Base-by-base conservation (phyloP, 2,888 invertebrate species). In the Odontomyia ornata region DNA sequence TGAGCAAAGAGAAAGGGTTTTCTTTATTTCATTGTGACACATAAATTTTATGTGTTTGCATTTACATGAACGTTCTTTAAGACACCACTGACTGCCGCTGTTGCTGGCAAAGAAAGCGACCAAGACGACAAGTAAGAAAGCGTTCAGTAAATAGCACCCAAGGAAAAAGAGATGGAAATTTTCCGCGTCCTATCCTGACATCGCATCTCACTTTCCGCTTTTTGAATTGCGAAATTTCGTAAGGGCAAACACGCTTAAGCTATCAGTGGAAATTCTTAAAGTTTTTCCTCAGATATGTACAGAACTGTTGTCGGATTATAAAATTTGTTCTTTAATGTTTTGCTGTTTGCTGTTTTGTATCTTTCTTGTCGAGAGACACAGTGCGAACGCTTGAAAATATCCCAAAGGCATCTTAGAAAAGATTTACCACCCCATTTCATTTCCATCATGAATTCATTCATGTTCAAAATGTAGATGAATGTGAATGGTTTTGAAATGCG, bases 41-140 rank as follows among this genome's bases (percentile, higher is more conserved):
- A 69, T 69, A 69, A 69, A 69, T 69, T 69, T 69, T 25, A 69
- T 69, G 69, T 69, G 43, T 47, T 67, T 36, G 23, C 69, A 23
- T 46, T 69, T 47, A 25, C 25, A n/a, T 69, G 9, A 36, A 36
- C 36, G 36, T 36, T 36, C 36, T 9, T 36, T 36, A 36, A 36
- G 36, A 36, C n/a, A n/a, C n/a, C n/a, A n/a, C 36, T 36, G 36
- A 36, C 36, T 36, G 9, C 36, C 36, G 9, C n/a, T n/a, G n/a
- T n/a, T 5, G 36, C 3, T 9, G 36, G 36, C 5, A 3, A 9
- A 36, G 36, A 36, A 36, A 36, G 36, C 36, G 60, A 25, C 25
- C 7, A 67, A 4, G 46, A 69, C 47, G 13, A 13, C 23, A 13
- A 65, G 27, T n/a, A 36, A 52, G 11, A 15, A 5, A 36, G 52